These are phyloP conservation scores for Diaperis boleti DNA, from an alignment of 2,888 invertebrate species.

Conservation along the genomic window DNA sequence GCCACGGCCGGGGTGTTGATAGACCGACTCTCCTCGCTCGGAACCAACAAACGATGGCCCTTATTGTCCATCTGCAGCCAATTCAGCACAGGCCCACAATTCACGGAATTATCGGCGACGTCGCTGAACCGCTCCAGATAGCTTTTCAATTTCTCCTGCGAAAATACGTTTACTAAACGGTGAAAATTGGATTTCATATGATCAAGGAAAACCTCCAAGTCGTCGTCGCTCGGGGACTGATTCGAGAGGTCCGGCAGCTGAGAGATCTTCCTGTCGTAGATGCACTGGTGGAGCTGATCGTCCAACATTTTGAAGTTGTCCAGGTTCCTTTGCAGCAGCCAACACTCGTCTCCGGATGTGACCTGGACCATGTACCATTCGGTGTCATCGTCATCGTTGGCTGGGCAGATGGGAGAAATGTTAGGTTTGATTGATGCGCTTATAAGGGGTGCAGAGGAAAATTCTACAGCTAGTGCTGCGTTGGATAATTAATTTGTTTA, in stretches of 20 bases:
- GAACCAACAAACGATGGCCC: conserved; percentile 84
- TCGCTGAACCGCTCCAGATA: conserved; percentile 89
- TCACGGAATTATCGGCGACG: conserved; percentile 88
- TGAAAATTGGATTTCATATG: neutral
- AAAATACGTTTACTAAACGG: conserved; percentile 12
- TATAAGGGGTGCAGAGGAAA: no score
- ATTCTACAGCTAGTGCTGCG: no score
- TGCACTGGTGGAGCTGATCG: conserved; percentile 94
- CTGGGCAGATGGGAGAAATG: neutral
- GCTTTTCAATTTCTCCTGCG: conserved; percentile 72
- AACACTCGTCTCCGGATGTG: conserved; percentile 75
- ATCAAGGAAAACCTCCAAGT: conserved; percentile 53
- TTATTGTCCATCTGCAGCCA: conserved; percentile 98
- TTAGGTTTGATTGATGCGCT: no score
- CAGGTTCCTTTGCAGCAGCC: conserved; percentile 87
- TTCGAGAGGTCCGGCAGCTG: conserved; percentile 78
- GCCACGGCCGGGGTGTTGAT: conserved; percentile 99
- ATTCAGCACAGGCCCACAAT: conserved; percentile 96
- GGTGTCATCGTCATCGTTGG: conserved; percentile 54
- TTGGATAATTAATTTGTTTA: no score
- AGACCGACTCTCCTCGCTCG: conserved; percentile 88
- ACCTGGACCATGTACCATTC: conserved; percentile 69
- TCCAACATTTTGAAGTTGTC: conserved; percentile 92
- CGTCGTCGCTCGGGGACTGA: conserved; percentile 62
- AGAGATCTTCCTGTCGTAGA: conserved; percentile 95